Base-by-base conservation (phyloP, 2,888 invertebrate species). In the Xestia c-nigrum region DNA sequence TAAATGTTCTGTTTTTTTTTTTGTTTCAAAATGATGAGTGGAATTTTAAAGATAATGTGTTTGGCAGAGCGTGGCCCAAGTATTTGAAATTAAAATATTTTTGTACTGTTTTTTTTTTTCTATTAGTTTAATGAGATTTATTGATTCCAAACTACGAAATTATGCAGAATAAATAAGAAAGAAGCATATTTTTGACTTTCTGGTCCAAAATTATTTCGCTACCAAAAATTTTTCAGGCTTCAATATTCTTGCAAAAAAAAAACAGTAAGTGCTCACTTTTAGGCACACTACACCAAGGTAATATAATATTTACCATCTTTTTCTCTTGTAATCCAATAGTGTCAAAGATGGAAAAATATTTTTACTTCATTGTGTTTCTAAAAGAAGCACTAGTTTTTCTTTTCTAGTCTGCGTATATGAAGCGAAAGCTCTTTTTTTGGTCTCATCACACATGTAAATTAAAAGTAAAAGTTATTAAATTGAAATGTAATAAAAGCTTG, bases 391-490 rank as follows among this genome's bases (percentile, higher is more conserved):
- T 21, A 16, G 3, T 50, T 40, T 21, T 38, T 38, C 78, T 19
- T 43, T n/a, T 3, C 9, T 24, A 9, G n/a, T 65, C 4, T n/a
- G 0, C 16, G 5, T 43, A 14, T 0, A 2, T 19, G 6, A 68
- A 38, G 9, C 50, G 5, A 16, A 9, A 47, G 5, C 5, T 14
- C 21, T 46, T 50, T 14, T 57, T 21, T 52, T 21, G 3, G 55
- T 52, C 21, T 57, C 40, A 64, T 66, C 38, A 46, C 40, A 78
- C 4, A 24, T 46, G 1, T 55, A n/a, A 68, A 68, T 75, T 64
- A 71, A 69, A 80, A 78, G 75, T 72, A 74, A 85, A 85, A 83
- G 66, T 70, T 69, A 38, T 19, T 67, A 50, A 50, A 74, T 73
- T 40, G 38, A 52, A 69, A 52, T 38, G 7, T 47, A 66, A 71